Percentiles rank a stretch among this genome's conserved stretches.
Evolutionary conservation across 2,888 invertebrate species (phyloP).

Genomic region (Parnassius orleans): DNA sequence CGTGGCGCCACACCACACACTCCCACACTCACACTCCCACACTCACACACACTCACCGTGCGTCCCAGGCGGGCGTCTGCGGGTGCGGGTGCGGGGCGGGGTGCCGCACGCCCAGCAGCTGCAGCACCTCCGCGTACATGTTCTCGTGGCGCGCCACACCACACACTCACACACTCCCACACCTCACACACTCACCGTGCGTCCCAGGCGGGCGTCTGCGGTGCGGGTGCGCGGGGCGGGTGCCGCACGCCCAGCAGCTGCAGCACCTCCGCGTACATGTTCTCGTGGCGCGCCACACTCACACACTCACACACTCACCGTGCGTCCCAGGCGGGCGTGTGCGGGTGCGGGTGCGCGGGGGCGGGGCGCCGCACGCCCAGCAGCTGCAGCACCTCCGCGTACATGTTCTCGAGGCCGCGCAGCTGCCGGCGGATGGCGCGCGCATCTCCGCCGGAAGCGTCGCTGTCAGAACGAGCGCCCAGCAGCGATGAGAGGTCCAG

Average conservation of each 20-base stretch:
- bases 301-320: conserved; percentile 47
- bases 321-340: conserved; percentile 75
- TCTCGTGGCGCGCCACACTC: conserved; percentile 36
- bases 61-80: conserved; percentile 86
- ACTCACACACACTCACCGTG: conserved; percentile 88
- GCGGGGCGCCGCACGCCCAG: conserved; percentile 56
- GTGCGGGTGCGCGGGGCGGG: neutral
- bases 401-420: conserved; percentile 92
- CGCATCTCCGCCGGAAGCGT: conserved; percentile 88
- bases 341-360: conserved; percentile 47
- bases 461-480: conserved; percentile 88
- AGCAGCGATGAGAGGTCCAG: conserved; percentile 89
- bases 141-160: too few species aligned
- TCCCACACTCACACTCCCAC: conserved; percentile 71
- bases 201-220: neutral
- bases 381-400: conserved; percentile 86
- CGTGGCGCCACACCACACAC: neutral
- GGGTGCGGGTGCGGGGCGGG: conserved; percentile 74
- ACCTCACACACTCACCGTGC: neutral
- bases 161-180: neutral
- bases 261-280: conserved; percentile 88
- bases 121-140: too few species aligned
- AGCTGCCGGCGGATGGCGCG: conserved; percentile 89
- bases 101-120: too few species aligned
- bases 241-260: neutral